A percentile compares a stretch with the other conserved stretches of the same genome.
Evolutionary conservation across 2,113 vertebrate species (phyloP).

Genomic region (Echinops telfairi): DNA sequence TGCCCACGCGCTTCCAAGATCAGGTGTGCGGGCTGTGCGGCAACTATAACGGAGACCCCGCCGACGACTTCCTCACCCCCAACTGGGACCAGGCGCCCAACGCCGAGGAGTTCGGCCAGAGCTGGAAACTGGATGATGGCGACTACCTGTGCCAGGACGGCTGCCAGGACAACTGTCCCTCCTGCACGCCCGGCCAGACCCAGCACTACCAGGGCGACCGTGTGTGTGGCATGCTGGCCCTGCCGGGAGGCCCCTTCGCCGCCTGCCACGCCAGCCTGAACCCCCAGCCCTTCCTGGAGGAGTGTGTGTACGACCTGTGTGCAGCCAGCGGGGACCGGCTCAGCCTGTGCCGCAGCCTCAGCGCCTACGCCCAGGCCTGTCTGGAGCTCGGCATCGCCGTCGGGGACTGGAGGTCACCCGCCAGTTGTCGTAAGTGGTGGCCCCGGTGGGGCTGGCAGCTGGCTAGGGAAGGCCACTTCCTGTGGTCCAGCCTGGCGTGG

Average conservation of each 20-base stretch:
- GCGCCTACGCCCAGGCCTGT: constrained; percentile 85
- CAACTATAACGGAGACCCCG: constrained; percentile 84
- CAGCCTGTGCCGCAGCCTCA: constrained; percentile 83
- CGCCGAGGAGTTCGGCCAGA: constrained; percentile 68
- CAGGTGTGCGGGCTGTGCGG: constrained; percentile 87
- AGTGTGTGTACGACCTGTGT: constrained; percentile 88
- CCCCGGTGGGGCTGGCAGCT: not conserved
- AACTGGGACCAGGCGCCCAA: fast-evolving
- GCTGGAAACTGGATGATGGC: constrained; percentile 78
- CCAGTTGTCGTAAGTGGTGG: constrained; percentile 89
- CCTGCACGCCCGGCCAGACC: constrained; percentile 64
- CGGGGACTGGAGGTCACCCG: constrained; percentile 85
- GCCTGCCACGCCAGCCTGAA: constrained; percentile 79
- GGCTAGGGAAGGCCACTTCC: not conserved
- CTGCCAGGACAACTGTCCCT: constrained; percentile 74
- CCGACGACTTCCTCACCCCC: constrained; percentile 76
- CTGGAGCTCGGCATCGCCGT: constrained; percentile 81
- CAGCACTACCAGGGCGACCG: constrained; percentile 42
- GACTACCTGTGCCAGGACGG: constrained; percentile 79
- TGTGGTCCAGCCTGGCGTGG: not conserved
- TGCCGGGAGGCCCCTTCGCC: constrained; percentile 81
- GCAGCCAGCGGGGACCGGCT: constrained; percentile 59
- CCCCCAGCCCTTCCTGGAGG: constrained; percentile 82
- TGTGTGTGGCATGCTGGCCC: constrained; percentile 75
- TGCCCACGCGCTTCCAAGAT: constrained; percentile 74